Conservation (phyloP, 2,797 vertebrate species). For the Rhyacichthys aspro region DNA sequence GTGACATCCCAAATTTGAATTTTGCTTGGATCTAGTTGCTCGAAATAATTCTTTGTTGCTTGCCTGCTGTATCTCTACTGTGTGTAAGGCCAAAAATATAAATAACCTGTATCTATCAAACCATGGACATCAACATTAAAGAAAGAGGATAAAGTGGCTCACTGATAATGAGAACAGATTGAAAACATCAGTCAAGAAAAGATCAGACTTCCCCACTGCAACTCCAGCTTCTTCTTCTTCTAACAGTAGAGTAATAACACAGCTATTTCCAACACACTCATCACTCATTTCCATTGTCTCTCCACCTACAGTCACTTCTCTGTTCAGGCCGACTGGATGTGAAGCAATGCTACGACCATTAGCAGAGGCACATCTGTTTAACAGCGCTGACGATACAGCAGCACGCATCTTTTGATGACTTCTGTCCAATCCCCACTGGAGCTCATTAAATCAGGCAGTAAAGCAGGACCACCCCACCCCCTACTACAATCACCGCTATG, state of each 20-base stretch:
- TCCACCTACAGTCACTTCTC: conserved; percentile 19
- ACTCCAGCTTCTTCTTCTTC: conserved; percentile 8
- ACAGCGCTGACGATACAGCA: conserved; percentile 47
- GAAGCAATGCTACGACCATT: conserved; percentile 55
- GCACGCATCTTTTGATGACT: conserved; percentile 62
- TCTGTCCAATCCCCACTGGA: conserved; percentile 73
- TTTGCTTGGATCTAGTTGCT: too few relatives aligned
- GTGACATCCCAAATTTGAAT: too few relatives aligned
- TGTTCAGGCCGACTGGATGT: conserved; percentile 28
- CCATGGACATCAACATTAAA: too few relatives aligned
- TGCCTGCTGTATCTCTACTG: too few relatives aligned
- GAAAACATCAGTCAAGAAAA: conserved; percentile 34
- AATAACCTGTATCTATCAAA: too few relatives aligned
- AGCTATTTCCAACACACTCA: conserved; percentile 10
- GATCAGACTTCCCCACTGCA: conserved; percentile 15
- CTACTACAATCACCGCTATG: conserved; percentile 35
- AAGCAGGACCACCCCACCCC: conserved; percentile 65
- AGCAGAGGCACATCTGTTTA: conserved; percentile 64
- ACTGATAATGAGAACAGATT: too few relatives aligned
- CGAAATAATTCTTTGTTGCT: too few relatives aligned
- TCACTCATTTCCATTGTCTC: conserved; percentile 16
- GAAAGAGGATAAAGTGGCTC: too few relatives aligned
- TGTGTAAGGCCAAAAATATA: too few relatives aligned
- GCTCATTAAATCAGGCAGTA: conserved; percentile 80
- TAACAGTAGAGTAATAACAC: conserved; percentile 26